A percentile compares a stretch with the other conserved stretches of the same genome.
These are phyloP conservation scores for Tethya wilhelma DNA, from an alignment of 37 sponge, comb jelly and placozoan species.

Conservation along the genomic window DNA sequence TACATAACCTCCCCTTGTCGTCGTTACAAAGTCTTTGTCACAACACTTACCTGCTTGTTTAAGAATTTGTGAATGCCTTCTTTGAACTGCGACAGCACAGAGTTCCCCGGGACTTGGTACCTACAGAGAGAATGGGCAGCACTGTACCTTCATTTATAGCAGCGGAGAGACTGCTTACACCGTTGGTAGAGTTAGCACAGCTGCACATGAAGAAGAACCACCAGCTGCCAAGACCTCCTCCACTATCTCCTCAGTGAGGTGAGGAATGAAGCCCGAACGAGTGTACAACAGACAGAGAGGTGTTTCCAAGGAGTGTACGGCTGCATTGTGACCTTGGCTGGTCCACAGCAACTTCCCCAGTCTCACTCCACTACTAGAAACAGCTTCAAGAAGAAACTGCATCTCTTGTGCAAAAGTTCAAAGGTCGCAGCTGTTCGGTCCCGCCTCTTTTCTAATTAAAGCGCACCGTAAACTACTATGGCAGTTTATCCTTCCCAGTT, in stretches of 20 bases:
- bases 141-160: neutral
- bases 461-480: conserved; percentile 52
- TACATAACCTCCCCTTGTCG: no score
- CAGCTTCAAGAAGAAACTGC: conserved; percentile 51
- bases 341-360: conserved; percentile 40
- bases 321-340: neutral
- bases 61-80: conserved; percentile 63
- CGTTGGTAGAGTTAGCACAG: conserved; percentile 41
- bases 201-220: neutral
- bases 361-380: conserved; percentile 37
- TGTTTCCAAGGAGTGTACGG: conserved; percentile 47
- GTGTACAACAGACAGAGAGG: conserved; percentile 75
- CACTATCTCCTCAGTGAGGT: conserved; percentile 71
- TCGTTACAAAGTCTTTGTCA: neutral
- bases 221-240: conserved; percentile 22
- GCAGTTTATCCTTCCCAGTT: conserved; percentile 65
- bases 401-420: neutral
- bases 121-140: conserved; percentile 25
- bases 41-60: conserved; percentile 31
- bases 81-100: conserved; percentile 26
- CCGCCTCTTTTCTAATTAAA: conserved; percentile 4
- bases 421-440: neutral
- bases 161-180: conserved; percentile 35
- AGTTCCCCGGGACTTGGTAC: conserved; percentile 62
- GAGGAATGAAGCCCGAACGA: conserved; percentile 73